Evolutionary conservation across 2,113 vertebrate species (phyloP), one percentile per base, ranked within the genome.

Genomic region (Prolemur simus): DNA sequence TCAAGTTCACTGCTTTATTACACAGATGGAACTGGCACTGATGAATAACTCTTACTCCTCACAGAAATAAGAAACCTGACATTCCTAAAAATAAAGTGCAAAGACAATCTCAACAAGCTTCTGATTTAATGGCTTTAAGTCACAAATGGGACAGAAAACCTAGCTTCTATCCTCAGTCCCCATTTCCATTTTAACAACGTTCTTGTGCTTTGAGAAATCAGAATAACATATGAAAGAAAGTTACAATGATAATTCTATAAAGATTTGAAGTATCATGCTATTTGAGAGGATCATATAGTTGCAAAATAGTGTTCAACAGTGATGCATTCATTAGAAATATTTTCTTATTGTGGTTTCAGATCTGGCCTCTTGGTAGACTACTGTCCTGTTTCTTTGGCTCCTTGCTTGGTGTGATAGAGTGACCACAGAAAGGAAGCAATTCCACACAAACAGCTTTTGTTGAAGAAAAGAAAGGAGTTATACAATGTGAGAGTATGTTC

Each of bases 81-180:
- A 52, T 71, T 64, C 37, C 54, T 94, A 82, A 91, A 96, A 83
- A 63, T 68, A 68, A 88, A 87, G 34, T 42, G 74, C 56, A 91
- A 76, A 83, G 49, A 87, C 7, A 42, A 9, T 10, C 20, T 49
- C 76, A 91, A 37, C 23, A 39, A 68, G 10, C 27, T 94, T 73
- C 23, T 9, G 54, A 82, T 87, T 91, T 83, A 42, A 63, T 52
- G 25, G 49, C 21, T 52, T 42, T 52, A 77, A 63, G 5, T 87
- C 42, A 58, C 34, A 60, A 39, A 8, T 23, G 76, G 25, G 12
- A 91, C 4, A 82, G 15, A 34, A 91, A 96, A 49, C 14, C 8
- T 63, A 52, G 5, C 17, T 49, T 82, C 6, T 39, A 58, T 8
- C 21, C 4, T 83, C 54, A 60, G 56, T 82, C 27, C n/a, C 29